Base-by-base conservation (phyloP, 2,797 vertebrate species). In the Thalassophryne amazonica region DNA sequence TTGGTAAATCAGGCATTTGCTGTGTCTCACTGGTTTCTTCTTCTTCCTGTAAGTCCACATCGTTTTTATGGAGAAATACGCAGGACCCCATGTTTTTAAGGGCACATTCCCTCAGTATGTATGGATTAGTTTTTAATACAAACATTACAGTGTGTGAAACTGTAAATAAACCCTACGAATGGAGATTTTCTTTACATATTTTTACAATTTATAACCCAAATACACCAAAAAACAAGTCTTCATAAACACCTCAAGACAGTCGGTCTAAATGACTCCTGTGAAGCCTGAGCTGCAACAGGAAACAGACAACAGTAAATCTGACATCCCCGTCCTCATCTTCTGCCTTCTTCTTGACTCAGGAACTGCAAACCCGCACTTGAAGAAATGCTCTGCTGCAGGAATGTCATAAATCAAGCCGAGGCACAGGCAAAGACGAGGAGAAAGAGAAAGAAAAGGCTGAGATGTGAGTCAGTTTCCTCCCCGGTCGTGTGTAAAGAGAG, bases 281-380 rank as follows among this genome's bases (percentile, higher is more conserved):
- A 63, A 69, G 62, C 80, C 74, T 66, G 55, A 66, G 80, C 88
- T 80, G 86, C 80, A 81, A 88, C 63, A 68, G 50, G 58, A 84
- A 68, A 62, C 18, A 66, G 59, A 43, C 45, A 50, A 69, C 31
- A 48, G 67, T 76, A 86, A 87, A 87, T 85, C 66, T 66, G 19
- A 78, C 69, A 69, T 65, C 69, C 51, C 36, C 46, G 59, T 72
- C 66, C 74, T 85, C 84, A 73, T 89, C 84, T 49, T 74, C 68
- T 58, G 67, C 49, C 73, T 86, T 83, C 64, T 64, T 83, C 64
- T 64, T 88, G 87, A 90, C 85, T 81, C 53, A 81, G 71, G 75
- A 87, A 82, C 85, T 68, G 73, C 76, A 76, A 85, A 89, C 90
- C 88, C 91, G 88, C 91, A 89, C 91, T 92, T 92, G 88, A 86